Evolutionary conservation across 2,113 vertebrate species (phyloP).

Genomic region (Syrrhaptes paradoxus): DNA sequence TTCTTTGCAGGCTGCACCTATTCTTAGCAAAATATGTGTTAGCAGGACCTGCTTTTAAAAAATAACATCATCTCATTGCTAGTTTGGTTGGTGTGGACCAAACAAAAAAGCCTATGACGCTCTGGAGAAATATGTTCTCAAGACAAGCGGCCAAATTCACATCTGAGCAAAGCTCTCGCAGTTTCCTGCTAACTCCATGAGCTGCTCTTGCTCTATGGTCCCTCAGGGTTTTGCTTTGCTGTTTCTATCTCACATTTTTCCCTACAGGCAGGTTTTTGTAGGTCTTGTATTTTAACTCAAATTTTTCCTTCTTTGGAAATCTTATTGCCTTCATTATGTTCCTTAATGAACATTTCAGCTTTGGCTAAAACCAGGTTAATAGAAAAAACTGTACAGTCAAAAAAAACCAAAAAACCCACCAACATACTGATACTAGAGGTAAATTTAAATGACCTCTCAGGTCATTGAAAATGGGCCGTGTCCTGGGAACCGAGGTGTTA

Average conservation of each 20-base stretch:
- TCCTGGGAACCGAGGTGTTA: not conserved
- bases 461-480: not conserved
- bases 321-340: not conserved
- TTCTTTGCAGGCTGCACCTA: conserved; percentile 1
- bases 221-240: not conserved
- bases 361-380: not conserved
- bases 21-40: conserved; percentile 52
- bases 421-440: not conserved
- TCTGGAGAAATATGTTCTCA: not conserved
- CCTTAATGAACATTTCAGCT: not conserved
- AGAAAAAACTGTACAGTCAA: not conserved
- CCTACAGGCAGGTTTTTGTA: not conserved
- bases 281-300: not conserved
- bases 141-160: not conserved
- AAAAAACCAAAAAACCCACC: not conserved
- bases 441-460: not conserved
- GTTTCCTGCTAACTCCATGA: not conserved
- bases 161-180: not conserved
- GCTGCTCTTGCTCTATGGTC: not conserved
- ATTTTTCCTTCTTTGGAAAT: not conserved
- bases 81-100: not conserved
- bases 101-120: not conserved
- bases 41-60: conserved; percentile 16
- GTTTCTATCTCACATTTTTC: not conserved
- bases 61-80: conserved; percentile 9